Evolutionary conservation across 2,888 invertebrate species (phyloP), one percentile per base, ranked within the genome.

Genomic region (Oscheius myriophilus): DNA sequence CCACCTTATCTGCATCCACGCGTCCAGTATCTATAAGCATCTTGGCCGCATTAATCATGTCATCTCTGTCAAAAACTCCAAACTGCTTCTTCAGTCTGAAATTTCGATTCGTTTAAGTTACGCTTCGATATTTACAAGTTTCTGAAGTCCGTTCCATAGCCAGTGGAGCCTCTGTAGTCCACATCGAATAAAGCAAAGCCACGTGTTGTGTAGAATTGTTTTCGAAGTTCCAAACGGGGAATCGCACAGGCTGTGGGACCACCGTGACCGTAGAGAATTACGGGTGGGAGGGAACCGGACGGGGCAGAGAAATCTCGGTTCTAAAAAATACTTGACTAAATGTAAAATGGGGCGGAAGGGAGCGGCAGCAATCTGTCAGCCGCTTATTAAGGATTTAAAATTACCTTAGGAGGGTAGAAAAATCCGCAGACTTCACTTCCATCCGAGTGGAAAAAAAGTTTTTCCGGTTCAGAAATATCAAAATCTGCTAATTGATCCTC

Each of bases 171-270:
- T 21, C 89, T 78, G 75, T 89, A 88, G 78, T 88, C 87, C 7
- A 88, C 87, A 82, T 88, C 87, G 41, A 88, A 82, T 0, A 88
- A 84, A 18, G 87, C 88, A 76, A 88, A 86, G 12, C 88, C 88
- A 4, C 79, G 68, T 0, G 73, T 71, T 2, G 79, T 79, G 63
- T 72, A 76, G 63, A 77, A 79, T 78, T 88, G 88, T 39, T 86
- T 86, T 69, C 84, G 84, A 39, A 88, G 73, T 70, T 85, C 84
- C 14, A 88, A 79, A 9, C 71, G 75, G 66, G 78, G 73, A 25
- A 72, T 71, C 14, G 86, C 81, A 11, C 79, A 73, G 11, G 83
- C 78, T 2, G 88, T 88, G 1, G 88, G 88, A 2, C 88, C 88
- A 18, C 88, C 87, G 78, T 88, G 88, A 41, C 85, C 87, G 54